Evolutionary conservation across 2,888 invertebrate species (phyloP).

Genomic region (Microplitis manilae): DNA sequence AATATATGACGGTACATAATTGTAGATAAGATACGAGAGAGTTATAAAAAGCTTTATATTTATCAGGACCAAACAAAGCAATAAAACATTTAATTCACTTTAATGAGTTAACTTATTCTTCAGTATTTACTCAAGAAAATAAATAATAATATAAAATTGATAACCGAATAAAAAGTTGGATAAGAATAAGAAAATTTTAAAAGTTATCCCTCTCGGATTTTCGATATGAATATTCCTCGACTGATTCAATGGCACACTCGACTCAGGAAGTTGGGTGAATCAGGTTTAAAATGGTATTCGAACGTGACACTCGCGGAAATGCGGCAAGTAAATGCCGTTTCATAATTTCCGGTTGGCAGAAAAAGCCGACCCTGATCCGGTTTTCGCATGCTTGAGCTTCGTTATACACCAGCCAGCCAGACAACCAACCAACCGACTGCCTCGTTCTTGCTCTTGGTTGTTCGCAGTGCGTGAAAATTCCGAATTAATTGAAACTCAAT

Average conservation of each 20-base stretch:
- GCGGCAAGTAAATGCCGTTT: constrained; percentile 64
- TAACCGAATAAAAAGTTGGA: constrained; percentile 3
- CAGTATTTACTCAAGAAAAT: neutral
- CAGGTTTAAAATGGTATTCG: constrained; percentile 39
- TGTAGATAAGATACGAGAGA: neutral
- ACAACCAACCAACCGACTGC: neutral
- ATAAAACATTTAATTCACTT: neutral
- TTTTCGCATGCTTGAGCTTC: constrained; percentile 39
- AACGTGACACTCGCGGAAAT: constrained; percentile 54
- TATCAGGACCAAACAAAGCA: neutral
- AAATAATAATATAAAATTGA: neutral
- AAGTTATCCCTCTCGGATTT: neutral
- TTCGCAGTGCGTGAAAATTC: constrained; percentile 23
- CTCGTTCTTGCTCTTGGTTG: constrained; percentile 10
- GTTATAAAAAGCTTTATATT: neutral
- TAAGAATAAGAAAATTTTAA: neutral
- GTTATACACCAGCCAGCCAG: constrained; percentile 2
- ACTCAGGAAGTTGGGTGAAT: constrained; percentile 35
- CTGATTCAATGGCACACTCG: neutral
- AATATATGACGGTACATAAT: neutral
- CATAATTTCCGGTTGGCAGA: constrained; percentile 62
- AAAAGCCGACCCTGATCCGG: constrained; percentile 49
- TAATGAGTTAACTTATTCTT: neutral
- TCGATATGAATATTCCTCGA: constrained; percentile 2
- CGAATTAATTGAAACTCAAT: constrained; percentile 26